Conservation (phyloP, 2,888 invertebrate species). For the Drosophila nr. medialis region DNA sequence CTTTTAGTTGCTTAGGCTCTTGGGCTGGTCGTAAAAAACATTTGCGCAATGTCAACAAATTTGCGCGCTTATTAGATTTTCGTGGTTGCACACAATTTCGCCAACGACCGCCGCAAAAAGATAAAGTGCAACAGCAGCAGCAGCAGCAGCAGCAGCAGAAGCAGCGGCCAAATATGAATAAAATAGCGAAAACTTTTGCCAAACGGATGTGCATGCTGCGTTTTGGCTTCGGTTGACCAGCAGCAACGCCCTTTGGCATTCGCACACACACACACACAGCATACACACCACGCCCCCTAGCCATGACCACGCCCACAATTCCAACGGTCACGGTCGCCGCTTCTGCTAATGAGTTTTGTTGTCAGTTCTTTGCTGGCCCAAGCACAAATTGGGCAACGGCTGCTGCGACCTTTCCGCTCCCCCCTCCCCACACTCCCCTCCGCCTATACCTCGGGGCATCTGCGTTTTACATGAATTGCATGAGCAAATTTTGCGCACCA, state of each 20-base stretch:
- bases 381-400: constrained; percentile 67
- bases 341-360: constrained; percentile 79
- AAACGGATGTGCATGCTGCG: constrained; percentile 71
- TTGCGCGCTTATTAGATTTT: constrained; percentile 80
- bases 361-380: constrained; percentile 65
- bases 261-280: constrained; percentile 13
- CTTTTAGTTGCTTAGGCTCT: constrained; percentile 33
- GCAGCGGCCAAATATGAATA: constrained; percentile 67
- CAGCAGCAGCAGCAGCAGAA: constrained; percentile 15
- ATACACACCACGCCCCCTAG: neutral
- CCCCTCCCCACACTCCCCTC: neutral
- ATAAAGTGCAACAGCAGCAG: constrained; percentile 66
- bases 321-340: constrained; percentile 74
- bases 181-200: constrained; percentile 65
- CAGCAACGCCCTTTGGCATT: constrained; percentile 44
- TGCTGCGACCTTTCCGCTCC: constrained; percentile 31
- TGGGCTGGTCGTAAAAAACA: constrained; percentile 73
- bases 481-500: constrained; percentile 50
- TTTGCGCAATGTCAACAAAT: constrained; percentile 81
- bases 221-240: constrained; percentile 71
- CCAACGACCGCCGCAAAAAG: constrained; percentile 75
- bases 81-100: constrained; percentile 81
- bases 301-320: constrained; percentile 51
- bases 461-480: constrained; percentile 56
- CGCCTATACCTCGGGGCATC: neutral